Evolutionary conservation across 2,797 vertebrate genomes (phyloP), one percentile per base, ranked within the genome.

Genomic region (Sebastes kiyomatsui): DNA sequence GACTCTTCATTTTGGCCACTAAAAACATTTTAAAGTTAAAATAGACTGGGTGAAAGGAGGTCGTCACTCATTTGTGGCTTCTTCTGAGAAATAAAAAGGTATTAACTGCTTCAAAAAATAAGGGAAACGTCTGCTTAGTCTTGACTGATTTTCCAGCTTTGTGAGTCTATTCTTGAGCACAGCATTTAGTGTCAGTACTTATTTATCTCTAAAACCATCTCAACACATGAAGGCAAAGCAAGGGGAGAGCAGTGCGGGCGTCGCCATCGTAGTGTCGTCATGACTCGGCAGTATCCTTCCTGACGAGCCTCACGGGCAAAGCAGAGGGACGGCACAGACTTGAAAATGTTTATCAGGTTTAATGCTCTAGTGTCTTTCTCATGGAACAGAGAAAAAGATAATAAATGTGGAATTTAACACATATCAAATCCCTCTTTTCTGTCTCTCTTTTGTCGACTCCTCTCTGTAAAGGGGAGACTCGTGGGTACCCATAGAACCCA

Each of bases 161-260:
- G 2, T 30, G 25, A 35, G 54, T 74, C 27, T 38, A 52, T 38
- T 42, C 18, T 55, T 18, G 2, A 32, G 14, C 5, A 1, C 7
- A 10, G 20, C 12, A 27, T 52, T 61, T 56, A 22, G 8, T 5
- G 7, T 13, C 8, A 68, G 8, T 6, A 6, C n/a, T 25, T n/a
- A 56, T 75, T 71, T 71, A 58, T 64, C 58, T 56, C 8, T 56
- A 32, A 76, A 76, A 67, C n/a, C 33, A 70, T 54, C 58, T 16
- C 3, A 28, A 59, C 27, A 33, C 23, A 64, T 59, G 49, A 42
- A 28, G 69, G 27, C 11, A 27, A 1, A 62, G 35, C 46, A 25
- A 22, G 2, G 25, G 27, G 33, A 42, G 49, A 61, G 66, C 2
- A 13, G 14, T 12, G n/a, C 38, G 28, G 46, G 14, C 7, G 6